Base-by-base conservation (phyloP, 1,140 invertebrate species). In the Drosophila watanabei region DNA sequence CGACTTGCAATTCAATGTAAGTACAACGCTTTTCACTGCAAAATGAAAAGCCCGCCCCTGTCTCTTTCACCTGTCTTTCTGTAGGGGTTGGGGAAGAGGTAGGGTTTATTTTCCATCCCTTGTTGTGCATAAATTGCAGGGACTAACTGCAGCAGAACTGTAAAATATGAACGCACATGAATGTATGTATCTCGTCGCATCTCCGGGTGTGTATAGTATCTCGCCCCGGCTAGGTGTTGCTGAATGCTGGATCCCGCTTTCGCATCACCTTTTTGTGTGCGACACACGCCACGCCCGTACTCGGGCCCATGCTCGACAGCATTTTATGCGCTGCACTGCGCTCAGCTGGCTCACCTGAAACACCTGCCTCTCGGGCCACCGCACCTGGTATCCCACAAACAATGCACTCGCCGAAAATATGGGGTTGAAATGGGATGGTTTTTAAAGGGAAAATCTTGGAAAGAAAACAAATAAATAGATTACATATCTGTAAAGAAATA, bases 101-200 rank as follows among this genome's bases (percentile, higher is more conserved):
- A 10, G 8, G 43, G 16, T 32, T 28, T 14, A 32, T 35, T 20
- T 76, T 66, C 56, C 60, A 58, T 49, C 63, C 73, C 75, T 68
- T 73, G 70, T 83, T 84, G 64, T 82, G 86, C 68, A 89, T 91
- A 89, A 82, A 89, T 91, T 86, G 86, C 81, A 82, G 82, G 82
- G 78, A 79, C 81, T 89, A 82, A 90, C 79, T 72, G 79, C 75
- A 86, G 71, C 75, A 86, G 75, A 80, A 68, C 80, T 71, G 80
- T 75, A 80, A 86, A 87, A 87, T 82, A 81, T 82, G 83, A 89
- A 81, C 65, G 66, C 60, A 78, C 68, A 71, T 79, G 82, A 71
- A 72, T 68, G 52, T 56, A 71, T 62, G 48, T 71, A 71, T 71
- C 68, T 71, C 68, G 68, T 56, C 63, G 62, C 48, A 68, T 54